These are phyloP conservation scores for Siderastrea radians DNA, from an alignment of 92 coral and sea anemone genomes.

Conservation along the genomic window DNA sequence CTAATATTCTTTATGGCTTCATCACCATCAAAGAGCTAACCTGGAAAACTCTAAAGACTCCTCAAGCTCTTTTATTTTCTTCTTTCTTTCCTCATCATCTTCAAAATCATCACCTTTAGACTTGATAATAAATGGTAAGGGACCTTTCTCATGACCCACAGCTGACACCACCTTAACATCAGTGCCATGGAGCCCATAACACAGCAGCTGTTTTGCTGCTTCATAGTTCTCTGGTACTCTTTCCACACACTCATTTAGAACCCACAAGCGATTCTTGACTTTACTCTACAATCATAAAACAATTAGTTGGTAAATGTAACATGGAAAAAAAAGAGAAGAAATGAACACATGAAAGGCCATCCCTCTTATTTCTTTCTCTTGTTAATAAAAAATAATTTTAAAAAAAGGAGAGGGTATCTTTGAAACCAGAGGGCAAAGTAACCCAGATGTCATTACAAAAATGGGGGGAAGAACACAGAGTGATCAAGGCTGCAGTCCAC, in stretches of 20 bases:
- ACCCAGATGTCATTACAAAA: too few species aligned
- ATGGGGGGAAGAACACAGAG: too few species aligned
- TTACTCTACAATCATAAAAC: slow-evolving; percentile 75
- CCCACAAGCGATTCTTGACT: slow-evolving; percentile 98
- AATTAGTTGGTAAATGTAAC: background rate
- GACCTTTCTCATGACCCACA: slow-evolving; percentile 74
- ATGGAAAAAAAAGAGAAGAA: background rate
- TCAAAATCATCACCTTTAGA: slow-evolving; percentile 56
- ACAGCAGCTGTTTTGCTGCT: slow-evolving; percentile 89
- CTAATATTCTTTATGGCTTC: too few species aligned
- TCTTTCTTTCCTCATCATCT: slow-evolving; percentile 50
- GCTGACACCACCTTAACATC: slow-evolving; percentile 80
- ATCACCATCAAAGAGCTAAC: slow-evolving; percentile 29
- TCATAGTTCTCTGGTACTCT: slow-evolving; percentile 95
- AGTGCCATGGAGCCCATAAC: slow-evolving; percentile 96
- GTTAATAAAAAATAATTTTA: too few species aligned
- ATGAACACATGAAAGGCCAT: background rate
- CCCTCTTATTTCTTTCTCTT: too few species aligned
- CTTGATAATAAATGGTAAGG: slow-evolving; percentile 78
- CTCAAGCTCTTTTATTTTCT: slow-evolving; percentile 69
- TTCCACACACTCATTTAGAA: slow-evolving; percentile 95
- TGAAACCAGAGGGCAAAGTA: too few species aligned
- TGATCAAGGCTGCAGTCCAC: too few species aligned
- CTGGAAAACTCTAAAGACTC: slow-evolving; percentile 81
- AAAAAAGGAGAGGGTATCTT: too few species aligned